phyloP scores from a whole-genome alignment of 2,888 invertebrate species.

The Tiliacea citrago region DNA sequence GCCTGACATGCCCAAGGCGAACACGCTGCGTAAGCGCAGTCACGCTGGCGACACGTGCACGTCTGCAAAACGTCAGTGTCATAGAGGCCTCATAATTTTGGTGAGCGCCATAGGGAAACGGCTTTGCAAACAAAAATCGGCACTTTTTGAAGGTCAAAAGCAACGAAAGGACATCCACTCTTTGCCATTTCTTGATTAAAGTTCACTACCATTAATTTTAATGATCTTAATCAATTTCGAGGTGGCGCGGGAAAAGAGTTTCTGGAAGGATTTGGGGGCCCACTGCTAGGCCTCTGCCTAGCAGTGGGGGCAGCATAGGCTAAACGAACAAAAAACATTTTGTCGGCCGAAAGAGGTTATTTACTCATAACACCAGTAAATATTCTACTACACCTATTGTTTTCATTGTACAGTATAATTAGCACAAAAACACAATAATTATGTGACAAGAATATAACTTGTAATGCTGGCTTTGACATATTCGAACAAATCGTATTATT shows the following conservation, averaged over 20 bases:
- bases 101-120: conserved; percentile 38
- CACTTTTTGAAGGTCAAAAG: too few relatives aligned
- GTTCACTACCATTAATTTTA: not conserved
- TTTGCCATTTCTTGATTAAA: not conserved
- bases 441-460: too few relatives aligned
- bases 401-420: too few relatives aligned
- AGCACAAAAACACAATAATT: too few relatives aligned
- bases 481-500: not conserved
- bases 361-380: not conserved
- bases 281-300: not conserved
- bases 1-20: conserved; percentile 12
- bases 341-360: not conserved
- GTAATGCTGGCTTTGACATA: too few relatives aligned
- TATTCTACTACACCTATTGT: too few relatives aligned
- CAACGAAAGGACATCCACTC: not conserved
- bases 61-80: conserved; percentile 48
- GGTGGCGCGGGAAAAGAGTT: not conserved
- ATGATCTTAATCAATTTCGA: not conserved
- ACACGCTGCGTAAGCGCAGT: conserved; percentile 46
- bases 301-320: not conserved
- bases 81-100: conserved; percentile 47
- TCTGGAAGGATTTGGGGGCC: not conserved
- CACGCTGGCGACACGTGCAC: conserved; percentile 23
- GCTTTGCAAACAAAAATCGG: not conserved
- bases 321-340: not conserved